Conservation (phyloP, 2,888 invertebrate genomes). For the Machimus atricapillus region DNA sequence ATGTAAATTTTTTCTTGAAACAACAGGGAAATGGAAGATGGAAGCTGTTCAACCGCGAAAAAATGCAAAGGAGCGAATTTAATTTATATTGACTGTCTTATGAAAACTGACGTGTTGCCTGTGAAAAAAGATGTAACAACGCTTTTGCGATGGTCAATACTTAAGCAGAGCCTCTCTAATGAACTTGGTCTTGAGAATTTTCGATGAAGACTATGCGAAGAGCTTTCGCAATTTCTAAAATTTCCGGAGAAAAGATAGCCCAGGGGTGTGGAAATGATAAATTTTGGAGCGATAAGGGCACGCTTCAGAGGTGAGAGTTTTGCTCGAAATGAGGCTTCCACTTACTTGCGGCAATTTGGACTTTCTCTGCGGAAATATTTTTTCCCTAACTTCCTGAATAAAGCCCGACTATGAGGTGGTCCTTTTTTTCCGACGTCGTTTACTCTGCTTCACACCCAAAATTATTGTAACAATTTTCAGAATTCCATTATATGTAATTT, state of each 20-base stretch:
- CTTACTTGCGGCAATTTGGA: neutral
- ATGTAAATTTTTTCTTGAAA: neutral
- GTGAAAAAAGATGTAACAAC: neutral
- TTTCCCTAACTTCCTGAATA: neutral
- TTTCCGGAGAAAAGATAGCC: neutral
- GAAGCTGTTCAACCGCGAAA: neutral
- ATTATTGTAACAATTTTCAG: neutral
- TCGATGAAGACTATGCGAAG: neutral
- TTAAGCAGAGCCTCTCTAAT: neutral
- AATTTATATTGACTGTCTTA: neutral
- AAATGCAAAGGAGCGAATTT: neutral
- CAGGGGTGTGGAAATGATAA: neutral
- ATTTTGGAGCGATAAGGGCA: neutral
- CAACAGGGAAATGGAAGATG: neutral
- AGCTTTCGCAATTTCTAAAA: neutral
- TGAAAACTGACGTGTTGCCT: neutral
- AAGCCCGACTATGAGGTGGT: neutral
- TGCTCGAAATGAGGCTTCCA: neutral
- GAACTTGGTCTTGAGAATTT: neutral
- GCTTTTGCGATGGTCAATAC: neutral
- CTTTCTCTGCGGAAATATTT: neutral
- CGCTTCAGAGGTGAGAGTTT: neutral
- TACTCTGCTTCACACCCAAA: neutral
- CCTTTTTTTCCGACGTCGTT: neutral
- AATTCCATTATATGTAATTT: neutral